These are phyloP conservation scores for Macrosteles quadrilineatus DNA, from an alignment of 1,140 invertebrate genomes.

Conservation along the genomic window DNA sequence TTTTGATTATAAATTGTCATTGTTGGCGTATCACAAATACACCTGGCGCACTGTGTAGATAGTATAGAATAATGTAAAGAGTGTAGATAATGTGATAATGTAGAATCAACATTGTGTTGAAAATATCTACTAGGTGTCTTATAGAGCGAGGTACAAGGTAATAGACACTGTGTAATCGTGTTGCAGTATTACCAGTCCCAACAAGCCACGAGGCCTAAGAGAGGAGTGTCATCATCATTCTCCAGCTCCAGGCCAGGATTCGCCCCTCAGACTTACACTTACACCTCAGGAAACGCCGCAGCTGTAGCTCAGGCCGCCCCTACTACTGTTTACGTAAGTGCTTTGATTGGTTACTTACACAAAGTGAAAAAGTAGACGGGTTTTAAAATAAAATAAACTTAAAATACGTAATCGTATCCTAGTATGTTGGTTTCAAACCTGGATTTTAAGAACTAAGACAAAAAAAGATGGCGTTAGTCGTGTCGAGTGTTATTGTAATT, in stretches of 20 bases:
- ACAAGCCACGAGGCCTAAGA: not conserved
- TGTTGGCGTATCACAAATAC: too few species aligned
- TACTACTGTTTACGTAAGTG: not conserved
- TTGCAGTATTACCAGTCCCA: not conserved
- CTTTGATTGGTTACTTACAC: not conserved
- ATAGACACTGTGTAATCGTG: too few species aligned
- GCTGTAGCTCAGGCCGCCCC: not conserved
- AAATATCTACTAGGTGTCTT: too few species aligned
- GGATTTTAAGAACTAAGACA: too few species aligned
- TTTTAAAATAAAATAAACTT: not conserved
- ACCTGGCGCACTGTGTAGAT: too few species aligned
- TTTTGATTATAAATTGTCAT: too few species aligned
- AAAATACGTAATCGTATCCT: not conserved
- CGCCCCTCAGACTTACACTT: not conserved
- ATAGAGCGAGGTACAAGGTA: too few species aligned
- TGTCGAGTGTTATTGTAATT: too few species aligned
- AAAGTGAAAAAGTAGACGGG: not conserved
- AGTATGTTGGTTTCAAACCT: not conserved
- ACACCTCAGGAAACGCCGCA: slow-evolving; percentile 3
- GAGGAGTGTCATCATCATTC: not conserved
- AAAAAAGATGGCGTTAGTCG: too few species aligned
- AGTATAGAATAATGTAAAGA: too few species aligned
- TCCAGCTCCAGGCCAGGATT: slow-evolving; percentile 1
- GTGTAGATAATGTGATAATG: too few species aligned
- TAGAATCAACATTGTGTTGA: too few species aligned